Base-by-base conservation (phyloP, 2,113 vertebrate species). In the Nettapus auritus region DNA sequence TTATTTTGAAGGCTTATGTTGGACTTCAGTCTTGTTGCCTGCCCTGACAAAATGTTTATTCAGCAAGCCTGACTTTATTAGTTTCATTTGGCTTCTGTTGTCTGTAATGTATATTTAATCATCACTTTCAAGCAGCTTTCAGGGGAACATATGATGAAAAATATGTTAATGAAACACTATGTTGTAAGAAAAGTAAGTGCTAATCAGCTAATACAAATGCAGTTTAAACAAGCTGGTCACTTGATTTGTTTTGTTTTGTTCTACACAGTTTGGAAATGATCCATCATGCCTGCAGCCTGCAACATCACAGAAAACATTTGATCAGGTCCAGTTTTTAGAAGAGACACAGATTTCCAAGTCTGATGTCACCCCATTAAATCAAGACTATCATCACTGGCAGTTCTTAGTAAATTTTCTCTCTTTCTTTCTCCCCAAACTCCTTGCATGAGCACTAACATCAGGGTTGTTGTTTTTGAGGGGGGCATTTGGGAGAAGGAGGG, bases 251-350 rank as follows among this genome's bases (percentile, higher is more conserved):
- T 21, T 22, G 42, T 36, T 75, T 53, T 50, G 3, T 71, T 94
- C 70, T 93, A n/a, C 60, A 26, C 97, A 99, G 98, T 92, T 96
- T 88, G 98, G 98, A 98, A 97, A 98, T 97, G 98, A 97, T 69
- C 95, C 93, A 19, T 60, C 96, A 60, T 68, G 94, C 64, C 95
- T 97, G 89, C 98, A 94, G 84, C 94, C 98, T 74, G 89, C 92
- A 78, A 67, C 93, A 28, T 46, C 97, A 7, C 80, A 82, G 80
- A 70, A 95, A 82, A 34, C 22, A 80, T 91, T 94, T 96, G 97
- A 97, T 40, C 91, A 88, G 82, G 90, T 91, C 73, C 56, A 5
- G 57, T 79, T 97, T 91, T 25, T 98, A 98, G 97, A 97, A 83
- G 97, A 97, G 70, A 93, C 80, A 4, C 82, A 85, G 79, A 56